A percentile compares a stretch with the other conserved stretches of the same genome.
phyloP scores from a whole-genome alignment of 2,888 invertebrate species.

The Amiota mariae region DNA sequence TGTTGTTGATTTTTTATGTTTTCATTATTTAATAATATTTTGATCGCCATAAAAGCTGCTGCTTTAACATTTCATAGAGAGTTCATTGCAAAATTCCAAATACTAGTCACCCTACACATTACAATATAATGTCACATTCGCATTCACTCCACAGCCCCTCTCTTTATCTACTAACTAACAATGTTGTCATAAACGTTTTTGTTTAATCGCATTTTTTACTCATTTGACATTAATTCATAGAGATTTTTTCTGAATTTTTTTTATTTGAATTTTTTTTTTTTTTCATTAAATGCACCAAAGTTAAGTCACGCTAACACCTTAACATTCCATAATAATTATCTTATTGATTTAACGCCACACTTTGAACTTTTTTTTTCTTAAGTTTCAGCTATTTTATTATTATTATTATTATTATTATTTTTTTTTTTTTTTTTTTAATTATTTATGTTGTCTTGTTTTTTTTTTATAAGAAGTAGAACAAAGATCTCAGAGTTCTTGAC shows the following conservation, averaged over 20 bases:
- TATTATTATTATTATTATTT: neutral
- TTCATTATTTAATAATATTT: neutral
- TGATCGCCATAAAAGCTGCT: neutral
- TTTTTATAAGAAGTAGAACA: neutral
- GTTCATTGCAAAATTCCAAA: neutral
- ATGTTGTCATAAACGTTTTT: no score
- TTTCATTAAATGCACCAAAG: neutral
- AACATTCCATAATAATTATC: slow-evolving; percentile 9
- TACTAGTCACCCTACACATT: neutral
- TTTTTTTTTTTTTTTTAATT: neutral
- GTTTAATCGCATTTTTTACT: no score
- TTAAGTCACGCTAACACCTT: neutral
- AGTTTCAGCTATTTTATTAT: neutral
- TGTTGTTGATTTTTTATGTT: neutral
- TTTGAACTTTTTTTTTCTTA: neutral
- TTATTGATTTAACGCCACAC: slow-evolving; percentile 21
- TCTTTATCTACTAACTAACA: neutral
- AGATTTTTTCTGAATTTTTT: neutral
- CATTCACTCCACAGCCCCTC: neutral
- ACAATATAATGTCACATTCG: neutral
- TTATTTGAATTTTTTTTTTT: no score
- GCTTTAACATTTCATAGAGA: no score
- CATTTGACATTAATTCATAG: neutral
- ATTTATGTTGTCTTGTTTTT: neutral
- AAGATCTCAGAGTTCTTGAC: slow-evolving; percentile 13